Evolutionary conservation across 2,888 invertebrate species (phyloP), one percentile per base, ranked within the genome.

Genomic region (Panopea generosa): DNA sequence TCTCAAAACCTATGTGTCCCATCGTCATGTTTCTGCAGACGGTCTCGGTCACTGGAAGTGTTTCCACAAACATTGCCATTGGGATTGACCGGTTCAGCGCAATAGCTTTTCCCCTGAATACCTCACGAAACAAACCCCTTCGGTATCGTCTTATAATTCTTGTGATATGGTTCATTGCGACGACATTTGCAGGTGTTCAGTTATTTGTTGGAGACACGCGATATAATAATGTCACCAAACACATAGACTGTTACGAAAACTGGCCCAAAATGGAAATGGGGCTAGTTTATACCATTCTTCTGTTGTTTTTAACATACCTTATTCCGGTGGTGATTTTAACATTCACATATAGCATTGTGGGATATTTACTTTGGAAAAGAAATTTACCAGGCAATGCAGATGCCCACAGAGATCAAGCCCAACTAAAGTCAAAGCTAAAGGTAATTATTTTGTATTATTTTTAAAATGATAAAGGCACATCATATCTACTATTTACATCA

Each of bases 11-110:
- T 40, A 93, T 93, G 90, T 94, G 94, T 83, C 93, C 93, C 0
- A 86, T 94, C n/a, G 93, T 93, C 57, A 92, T 90, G 85, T 94
- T 90, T 89, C 92, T 92, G 90, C 94, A 92, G 86, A 92, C 91
- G 73, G 91, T 91, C 70, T 93, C 92, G 1, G 93, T 93, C 20
- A 91, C 91, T 2, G 89, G 89, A 29, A 93, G 93, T 76, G 92
- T 93, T 27, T 93, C 91, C 69, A 93, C 93, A 7, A 91, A 93
- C 60, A 92, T 92, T 78, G 93, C 93, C 22, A 93, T 93, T 20
- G 93, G 93, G n/a, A 87, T 93, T 49, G 93, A 93, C 86, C 90
- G 94, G n/a, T 88, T 89, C 61, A 85, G 86, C 83, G 90, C 89
- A 11, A 89, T 91, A 11, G 79, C 82, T 3, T 89, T 82, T 76